Evolutionary conservation across 1,140 invertebrate genomes (phyloP).

Genomic region (Camponotus pennsylvanicus): DNA sequence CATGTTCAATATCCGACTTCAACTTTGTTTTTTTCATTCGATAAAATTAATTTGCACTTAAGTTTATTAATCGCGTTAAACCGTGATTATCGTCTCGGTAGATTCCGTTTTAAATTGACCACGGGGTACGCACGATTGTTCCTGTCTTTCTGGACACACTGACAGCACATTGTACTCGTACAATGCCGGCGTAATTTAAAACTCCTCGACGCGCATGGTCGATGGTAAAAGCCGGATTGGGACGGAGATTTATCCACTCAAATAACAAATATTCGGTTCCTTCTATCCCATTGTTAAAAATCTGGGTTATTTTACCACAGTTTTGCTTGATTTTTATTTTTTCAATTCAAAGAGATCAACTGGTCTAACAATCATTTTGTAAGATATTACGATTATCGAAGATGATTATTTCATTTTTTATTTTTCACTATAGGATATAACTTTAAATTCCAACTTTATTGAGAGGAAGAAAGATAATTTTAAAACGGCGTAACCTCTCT

Average conservation of each 20-base stretch:
- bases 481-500: not conserved
- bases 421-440: not conserved
- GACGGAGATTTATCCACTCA: constrained; percentile 65
- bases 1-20: constrained; percentile 7
- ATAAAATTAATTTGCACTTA: constrained; percentile 29
- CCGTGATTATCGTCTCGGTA: not conserved
- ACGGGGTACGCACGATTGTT: constrained; percentile 54
- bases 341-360: not conserved
- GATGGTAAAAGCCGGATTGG: constrained; percentile 64
- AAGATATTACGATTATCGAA: not conserved
- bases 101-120: constrained; percentile 16
- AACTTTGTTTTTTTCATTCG: constrained; percentile 21
- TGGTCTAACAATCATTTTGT: not conserved
- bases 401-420: not conserved
- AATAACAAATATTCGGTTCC: constrained; percentile 64
- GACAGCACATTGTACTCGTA: constrained; percentile 66
- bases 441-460: not conserved
- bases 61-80: constrained; percentile 15
- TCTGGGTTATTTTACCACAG: constrained; percentile 32
- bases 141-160: constrained; percentile 64
- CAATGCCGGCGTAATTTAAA: constrained; percentile 73
- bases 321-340: constrained; percentile 4
- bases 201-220: constrained; percentile 65
- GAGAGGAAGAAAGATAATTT: not conserved
- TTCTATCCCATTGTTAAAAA: constrained; percentile 49